Evolutionary conservation across 92 coral and sea anemone genomes (phyloP).

Genomic region (Desmophyllum pertusum): DNA sequence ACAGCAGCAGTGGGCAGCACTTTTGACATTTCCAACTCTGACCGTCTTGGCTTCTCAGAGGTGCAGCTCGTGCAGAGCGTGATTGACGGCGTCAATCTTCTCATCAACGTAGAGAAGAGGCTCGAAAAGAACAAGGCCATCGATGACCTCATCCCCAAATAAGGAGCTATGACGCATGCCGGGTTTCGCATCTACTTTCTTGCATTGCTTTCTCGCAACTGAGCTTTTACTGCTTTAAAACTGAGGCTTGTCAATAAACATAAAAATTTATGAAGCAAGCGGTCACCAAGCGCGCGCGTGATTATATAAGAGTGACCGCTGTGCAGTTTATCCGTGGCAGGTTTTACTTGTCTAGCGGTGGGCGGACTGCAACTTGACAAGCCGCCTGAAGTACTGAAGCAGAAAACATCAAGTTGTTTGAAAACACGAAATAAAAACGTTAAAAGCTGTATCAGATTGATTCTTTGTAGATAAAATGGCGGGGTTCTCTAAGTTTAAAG

Average conservation of each 20-base stretch:
- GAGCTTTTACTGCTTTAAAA: slow-evolving; percentile 26
- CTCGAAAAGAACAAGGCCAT: slow-evolving; percentile 84
- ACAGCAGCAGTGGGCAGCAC: slow-evolving; percentile 98
- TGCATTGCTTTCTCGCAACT: slow-evolving; percentile 19
- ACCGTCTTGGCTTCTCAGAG: slow-evolving; percentile 96
- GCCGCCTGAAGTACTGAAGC: slow-evolving; percentile 34
- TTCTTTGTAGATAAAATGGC: neutral
- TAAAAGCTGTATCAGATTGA: neutral
- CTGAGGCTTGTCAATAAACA: slow-evolving; percentile 36
- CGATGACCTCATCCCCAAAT: slow-evolving; percentile 87
- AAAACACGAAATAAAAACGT: neutral
- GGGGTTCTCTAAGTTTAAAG: neutral
- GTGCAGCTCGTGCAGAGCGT: slow-evolving; percentile 96
- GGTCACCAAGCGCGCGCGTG: slow-evolving; percentile 23
- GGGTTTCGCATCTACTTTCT: slow-evolving; percentile 4
- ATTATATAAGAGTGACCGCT: slow-evolving; percentile 26
- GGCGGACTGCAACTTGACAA: slow-evolving; percentile 45
- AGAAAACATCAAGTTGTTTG: neutral
- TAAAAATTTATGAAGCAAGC: neutral
- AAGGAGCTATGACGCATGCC: slow-evolving; percentile 4
- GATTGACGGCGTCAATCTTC: slow-evolving; percentile 94
- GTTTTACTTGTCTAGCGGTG: slow-evolving; percentile 43
- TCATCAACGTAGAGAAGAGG: slow-evolving; percentile 92
- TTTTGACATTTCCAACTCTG: slow-evolving; percentile 98
- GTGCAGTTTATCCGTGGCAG: slow-evolving; percentile 49